phyloP scores from a whole-genome alignment of 2,888 invertebrate genomes.

The Pantelozetes paolii region DNA sequence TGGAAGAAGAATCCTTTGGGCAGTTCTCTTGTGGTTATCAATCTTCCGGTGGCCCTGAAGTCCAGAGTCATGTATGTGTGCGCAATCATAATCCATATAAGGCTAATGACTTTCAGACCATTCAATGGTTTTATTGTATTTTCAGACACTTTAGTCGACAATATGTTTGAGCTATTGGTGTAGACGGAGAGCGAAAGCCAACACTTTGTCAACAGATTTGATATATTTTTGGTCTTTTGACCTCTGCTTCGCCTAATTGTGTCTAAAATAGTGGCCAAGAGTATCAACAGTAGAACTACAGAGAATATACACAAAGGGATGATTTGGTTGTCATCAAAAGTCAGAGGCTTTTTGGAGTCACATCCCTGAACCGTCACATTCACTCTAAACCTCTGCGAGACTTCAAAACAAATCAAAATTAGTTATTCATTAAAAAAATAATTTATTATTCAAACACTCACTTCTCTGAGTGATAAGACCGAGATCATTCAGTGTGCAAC shows the following conservation, averaged over 20 bases:
- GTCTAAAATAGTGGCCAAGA: conserved; percentile 9
- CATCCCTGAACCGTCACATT: conserved; percentile 36
- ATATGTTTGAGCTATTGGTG: neutral
- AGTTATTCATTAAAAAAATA: neutral
- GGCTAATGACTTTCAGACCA: conserved; percentile 37
- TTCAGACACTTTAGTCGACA: conserved; percentile 5
- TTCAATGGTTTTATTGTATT: conserved; percentile 18
- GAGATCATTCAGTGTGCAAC: conserved; percentile 34
- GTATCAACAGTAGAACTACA: neutral
- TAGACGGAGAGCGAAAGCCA: conserved; percentile 22
- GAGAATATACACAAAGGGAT: neutral
- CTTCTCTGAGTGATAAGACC: conserved; percentile 18
- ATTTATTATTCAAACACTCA: neutral
- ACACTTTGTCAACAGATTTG: conserved; percentile 3
- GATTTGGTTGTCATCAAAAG: neutral
- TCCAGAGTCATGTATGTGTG: conserved; percentile 40
- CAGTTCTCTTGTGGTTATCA: conserved; percentile 27
- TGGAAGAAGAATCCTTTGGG: conserved; percentile 45
- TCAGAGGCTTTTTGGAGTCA: conserved; percentile 3
- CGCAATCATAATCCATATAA: conserved; percentile 39
- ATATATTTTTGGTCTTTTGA: neutral
- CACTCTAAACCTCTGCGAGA: conserved; percentile 9
- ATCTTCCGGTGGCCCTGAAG: conserved; percentile 27
- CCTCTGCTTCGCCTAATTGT: neutral
- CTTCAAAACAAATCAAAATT: neutral